Base-by-base conservation (phyloP, 2,797 vertebrate genomes). In the Capromys pilorides region DNA sequence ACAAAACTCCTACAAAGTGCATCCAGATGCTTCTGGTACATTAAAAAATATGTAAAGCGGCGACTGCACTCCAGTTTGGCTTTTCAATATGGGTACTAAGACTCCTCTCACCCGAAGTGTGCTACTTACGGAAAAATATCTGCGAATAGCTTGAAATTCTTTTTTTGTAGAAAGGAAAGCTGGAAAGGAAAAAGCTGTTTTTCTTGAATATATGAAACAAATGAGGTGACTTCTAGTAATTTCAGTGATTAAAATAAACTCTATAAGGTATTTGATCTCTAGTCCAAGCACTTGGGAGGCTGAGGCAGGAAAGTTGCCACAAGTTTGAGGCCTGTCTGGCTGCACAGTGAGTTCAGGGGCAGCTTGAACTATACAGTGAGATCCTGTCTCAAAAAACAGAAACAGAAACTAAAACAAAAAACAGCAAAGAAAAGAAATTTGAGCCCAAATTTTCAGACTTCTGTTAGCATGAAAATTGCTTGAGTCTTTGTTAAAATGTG, bases 1-100 rank as follows among this genome's bases (percentile, higher is more conserved):
- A 91, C 79, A 91, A 94, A 95, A 93, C 36, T 81, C 87, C 88
- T 45, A 86, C 49, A 79, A 89, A 83, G 67, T 24, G 82, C 28
- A 79, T 59, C n/a, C 93, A 93, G 57, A 94, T 39, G 79, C 41
- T 89, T 94, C 77, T 91, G 66, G 22, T 86, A 62, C 84, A 87
- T 80, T 77, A 62, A 39, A 91, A 78, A 90, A 82, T 71, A 90
- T 5, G 45, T 28, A 66, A 2, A 79, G 86, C 19, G 22, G 75
- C 51, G 78, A 84, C 31, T 51, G 57, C 22, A 4, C 61, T 92
- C 75, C 45, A 89, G 49, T 75, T 92, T 90, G 59, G 83, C 62
- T 92, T 93, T 93, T 96, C 59, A 83, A 6, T 21, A 57, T 2
- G 19, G 77, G 45, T 67, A 73, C 73, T 87, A 85, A 83, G 57